A percentile compares a stretch with the other conserved stretches of the same genome.
These are phyloP conservation scores for Sesia apiformis DNA, from an alignment of 2,888 invertebrate species.

Conservation along the genomic window DNA sequence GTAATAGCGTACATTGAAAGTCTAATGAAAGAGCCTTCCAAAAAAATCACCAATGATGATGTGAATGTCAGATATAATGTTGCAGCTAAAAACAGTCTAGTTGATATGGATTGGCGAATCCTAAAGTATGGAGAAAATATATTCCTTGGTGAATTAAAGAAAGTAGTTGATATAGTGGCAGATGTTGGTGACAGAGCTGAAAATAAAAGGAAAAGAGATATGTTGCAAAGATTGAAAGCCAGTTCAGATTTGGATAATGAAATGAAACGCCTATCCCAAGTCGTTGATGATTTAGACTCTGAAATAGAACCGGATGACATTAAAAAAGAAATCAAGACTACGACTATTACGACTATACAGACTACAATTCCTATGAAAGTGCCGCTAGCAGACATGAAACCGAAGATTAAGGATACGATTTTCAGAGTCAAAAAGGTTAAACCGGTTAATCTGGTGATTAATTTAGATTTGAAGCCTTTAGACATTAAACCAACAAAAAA, in stretches of 20 bases:
- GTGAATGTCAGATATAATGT: constrained; percentile 52
- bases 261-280: constrained; percentile 60
- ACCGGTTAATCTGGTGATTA: constrained; percentile 38
- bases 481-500: neutral
- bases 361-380: constrained; percentile 17
- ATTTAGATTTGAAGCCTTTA: constrained; percentile 24
- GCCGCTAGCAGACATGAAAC: constrained; percentile 4
- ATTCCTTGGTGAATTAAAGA: constrained; percentile 57
- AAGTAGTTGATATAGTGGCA: constrained; percentile 47
- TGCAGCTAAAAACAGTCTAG: constrained; percentile 50
- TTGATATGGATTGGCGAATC: constrained; percentile 67
- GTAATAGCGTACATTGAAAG: constrained; percentile 54
- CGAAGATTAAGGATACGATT: constrained; percentile 42
- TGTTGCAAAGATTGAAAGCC: constrained; percentile 34
- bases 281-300: constrained; percentile 55
- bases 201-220: constrained; percentile 36
- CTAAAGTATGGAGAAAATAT: constrained; percentile 67
- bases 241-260: constrained; percentile 55
- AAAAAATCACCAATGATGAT: constrained; percentile 33
- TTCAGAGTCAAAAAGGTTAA: constrained; percentile 56
- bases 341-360: constrained; percentile 22
- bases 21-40: constrained; percentile 31
- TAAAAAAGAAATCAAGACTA: constrained; percentile 21
- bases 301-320: constrained; percentile 27
- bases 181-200: constrained; percentile 38